phyloP scores from a whole-genome alignment of 2,797 vertebrate genomes.

The Sebastes paucispinis region DNA sequence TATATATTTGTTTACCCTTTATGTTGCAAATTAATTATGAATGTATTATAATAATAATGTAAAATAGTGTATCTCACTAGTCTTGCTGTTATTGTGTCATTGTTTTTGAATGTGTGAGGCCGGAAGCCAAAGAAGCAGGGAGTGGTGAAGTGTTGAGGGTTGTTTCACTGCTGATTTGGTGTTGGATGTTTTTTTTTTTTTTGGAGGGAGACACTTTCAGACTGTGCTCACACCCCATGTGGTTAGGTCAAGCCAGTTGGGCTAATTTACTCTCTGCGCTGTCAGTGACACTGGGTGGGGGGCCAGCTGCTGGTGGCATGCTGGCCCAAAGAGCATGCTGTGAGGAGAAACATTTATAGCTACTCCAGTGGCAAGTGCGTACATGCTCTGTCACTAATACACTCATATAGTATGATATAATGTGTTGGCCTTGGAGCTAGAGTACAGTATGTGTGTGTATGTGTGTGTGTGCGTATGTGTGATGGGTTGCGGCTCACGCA shows the following conservation, averaged over 20 bases:
- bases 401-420: slow-evolving; percentile 47
- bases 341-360: slow-evolving; percentile 63
- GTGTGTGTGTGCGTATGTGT: slow-evolving; percentile 3
- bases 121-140: slow-evolving; percentile 11
- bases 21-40: no score
- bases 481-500: slow-evolving; percentile 49
- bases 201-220: slow-evolving; percentile 81
- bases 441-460: slow-evolving; percentile 14
- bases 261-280: slow-evolving; percentile 84
- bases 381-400: slow-evolving; percentile 48
- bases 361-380: slow-evolving; percentile 28
- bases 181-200: slow-evolving; percentile 76
- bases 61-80: background rate
- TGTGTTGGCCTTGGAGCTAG: slow-evolving; percentile 37
- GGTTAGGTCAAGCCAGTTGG: slow-evolving; percentile 88
- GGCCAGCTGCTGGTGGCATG: slow-evolving; percentile 50
- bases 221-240: slow-evolving; percentile 86
- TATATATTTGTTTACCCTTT: no score
- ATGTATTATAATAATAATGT: background rate
- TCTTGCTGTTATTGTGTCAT: slow-evolving; percentile 37
- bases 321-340: slow-evolving; percentile 52
- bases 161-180: slow-evolving; percentile 80
- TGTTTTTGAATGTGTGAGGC: slow-evolving; percentile 82
- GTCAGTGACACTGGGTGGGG: slow-evolving; percentile 77
- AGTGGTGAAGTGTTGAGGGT: slow-evolving; percentile 77